A percentile compares a stretch with the other conserved stretches of the same genome.
phyloP scores from a whole-genome alignment of 2,113 vertebrate species.

The Coptodon rendalli region DNA sequence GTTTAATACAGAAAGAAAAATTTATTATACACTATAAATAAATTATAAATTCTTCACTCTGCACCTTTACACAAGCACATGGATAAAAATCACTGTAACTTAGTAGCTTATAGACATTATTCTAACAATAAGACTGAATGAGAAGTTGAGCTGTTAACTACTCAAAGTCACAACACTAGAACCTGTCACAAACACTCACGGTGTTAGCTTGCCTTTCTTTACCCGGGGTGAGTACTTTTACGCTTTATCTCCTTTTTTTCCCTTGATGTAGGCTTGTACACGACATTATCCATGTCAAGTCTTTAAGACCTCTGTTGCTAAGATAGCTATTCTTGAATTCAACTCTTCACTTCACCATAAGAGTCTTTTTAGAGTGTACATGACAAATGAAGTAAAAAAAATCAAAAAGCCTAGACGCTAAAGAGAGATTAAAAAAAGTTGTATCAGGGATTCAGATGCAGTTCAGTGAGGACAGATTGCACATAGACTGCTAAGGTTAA shows the following conservation, averaged over 20 bases:
- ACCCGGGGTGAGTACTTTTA: background rate
- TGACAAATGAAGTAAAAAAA: background rate
- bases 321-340: background rate
- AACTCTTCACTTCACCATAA: background rate
- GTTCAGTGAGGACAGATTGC: background rate
- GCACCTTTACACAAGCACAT: background rate
- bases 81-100: background rate
- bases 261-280: background rate
- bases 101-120: background rate
- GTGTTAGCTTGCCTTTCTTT: background rate
- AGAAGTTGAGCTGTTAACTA: background rate
- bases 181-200: background rate
- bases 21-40: background rate
- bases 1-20: conserved; percentile 7
- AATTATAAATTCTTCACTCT: background rate
- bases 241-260: background rate
- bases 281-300: background rate
- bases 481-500: background rate
- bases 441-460: background rate
- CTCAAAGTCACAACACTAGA: background rate
- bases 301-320: background rate
- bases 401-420: background rate
- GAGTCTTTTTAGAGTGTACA: background rate
- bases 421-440: background rate
- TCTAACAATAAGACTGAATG: background rate